Conservation (phyloP, 2,113 vertebrate species). For the Tyto alba region DNA sequence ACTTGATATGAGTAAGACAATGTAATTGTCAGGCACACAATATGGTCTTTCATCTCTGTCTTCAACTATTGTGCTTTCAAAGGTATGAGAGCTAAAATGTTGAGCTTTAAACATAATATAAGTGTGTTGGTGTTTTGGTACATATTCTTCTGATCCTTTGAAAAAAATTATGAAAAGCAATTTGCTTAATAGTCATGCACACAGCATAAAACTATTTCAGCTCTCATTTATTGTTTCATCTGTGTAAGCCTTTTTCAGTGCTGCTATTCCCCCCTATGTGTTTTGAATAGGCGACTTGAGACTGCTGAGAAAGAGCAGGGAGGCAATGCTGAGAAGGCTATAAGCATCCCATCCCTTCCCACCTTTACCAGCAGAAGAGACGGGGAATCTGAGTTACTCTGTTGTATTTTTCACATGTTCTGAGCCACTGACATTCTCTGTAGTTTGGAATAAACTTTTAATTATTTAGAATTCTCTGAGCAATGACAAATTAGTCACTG, state of each 20-base stretch:
- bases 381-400: background rate
- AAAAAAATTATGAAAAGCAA: background rate
- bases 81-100: background rate
- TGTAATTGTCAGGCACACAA: background rate
- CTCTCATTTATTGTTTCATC: background rate
- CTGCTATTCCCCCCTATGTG: background rate
- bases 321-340: background rate
- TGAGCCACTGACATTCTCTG: background rate
- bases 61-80: background rate
- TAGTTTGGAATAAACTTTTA: background rate
- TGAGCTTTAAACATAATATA: background rate
- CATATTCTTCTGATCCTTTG: background rate
- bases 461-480: background rate
- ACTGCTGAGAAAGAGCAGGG: background rate
- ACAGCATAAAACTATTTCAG: background rate
- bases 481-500: background rate
- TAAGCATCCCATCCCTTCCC: background rate
- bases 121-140: background rate
- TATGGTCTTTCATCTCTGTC: background rate
- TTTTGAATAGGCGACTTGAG: background rate
- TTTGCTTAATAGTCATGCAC: background rate
- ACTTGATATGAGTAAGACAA: background rate
- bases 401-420: background rate
- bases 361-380: background rate
- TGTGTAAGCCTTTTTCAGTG: background rate